Conservation (phyloP, 2,797 vertebrate species). For the Xenopus petersii region DNA sequence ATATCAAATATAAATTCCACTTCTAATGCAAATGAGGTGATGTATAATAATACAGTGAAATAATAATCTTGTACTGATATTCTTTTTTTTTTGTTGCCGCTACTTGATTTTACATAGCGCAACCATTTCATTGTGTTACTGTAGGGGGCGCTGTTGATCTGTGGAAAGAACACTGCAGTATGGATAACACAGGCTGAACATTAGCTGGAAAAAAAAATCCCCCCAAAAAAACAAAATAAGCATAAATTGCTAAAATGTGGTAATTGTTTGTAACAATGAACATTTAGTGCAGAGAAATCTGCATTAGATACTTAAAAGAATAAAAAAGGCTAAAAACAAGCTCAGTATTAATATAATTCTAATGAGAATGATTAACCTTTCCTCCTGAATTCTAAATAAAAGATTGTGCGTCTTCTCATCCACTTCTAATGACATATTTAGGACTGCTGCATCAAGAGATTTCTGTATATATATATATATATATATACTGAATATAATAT, state of each 20-base stretch:
- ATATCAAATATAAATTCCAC: no score
- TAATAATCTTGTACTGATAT: no score
- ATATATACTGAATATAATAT: no score
- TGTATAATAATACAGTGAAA: no score
- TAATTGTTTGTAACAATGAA: constrained; percentile 14
- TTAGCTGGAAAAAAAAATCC: neutral
- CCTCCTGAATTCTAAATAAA: neutral
- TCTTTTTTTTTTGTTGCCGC: no score
- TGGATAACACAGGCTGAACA: neutral
- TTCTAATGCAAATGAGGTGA: no score
- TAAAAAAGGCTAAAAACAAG: constrained; percentile 1
- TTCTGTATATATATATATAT: no score
- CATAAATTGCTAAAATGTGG: constrained; percentile 24
- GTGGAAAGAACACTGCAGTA: neutral
- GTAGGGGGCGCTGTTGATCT: constrained; percentile 30
- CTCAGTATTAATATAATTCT: neutral
- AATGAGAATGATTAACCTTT: constrained; percentile 5
- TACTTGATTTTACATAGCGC: no score
- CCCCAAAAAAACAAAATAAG: constrained; percentile 23
- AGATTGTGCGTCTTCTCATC: neutral
- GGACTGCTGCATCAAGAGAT: no score
- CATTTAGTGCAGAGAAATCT: constrained; percentile 12
- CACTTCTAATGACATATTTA: constrained; percentile 1
- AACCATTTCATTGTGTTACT: neutral
- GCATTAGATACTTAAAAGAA: neutral